Evolutionary conservation across 2,113 vertebrate genomes (phyloP), one percentile per base, ranked within the genome.

Genomic region (Corythornis madagascariensis): DNA sequence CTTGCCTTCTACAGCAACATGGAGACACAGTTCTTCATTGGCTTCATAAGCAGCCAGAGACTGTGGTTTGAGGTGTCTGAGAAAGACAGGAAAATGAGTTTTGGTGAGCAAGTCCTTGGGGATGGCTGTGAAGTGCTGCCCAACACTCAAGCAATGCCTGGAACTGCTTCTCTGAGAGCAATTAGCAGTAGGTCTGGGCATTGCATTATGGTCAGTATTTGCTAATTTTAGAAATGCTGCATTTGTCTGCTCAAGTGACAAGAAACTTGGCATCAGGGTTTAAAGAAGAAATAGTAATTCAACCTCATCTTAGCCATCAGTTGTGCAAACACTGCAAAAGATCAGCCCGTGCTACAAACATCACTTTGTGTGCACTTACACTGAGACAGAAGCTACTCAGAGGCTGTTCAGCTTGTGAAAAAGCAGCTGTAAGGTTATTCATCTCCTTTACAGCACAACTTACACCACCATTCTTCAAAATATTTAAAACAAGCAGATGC

Each of bases 1-100:
- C 96, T 98, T 99, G 81, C 99, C 99, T 93, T 98, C 98, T 33
- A 99, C 82, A 42, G 97, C 98, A 82, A 99, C 97, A 18, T 99
- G 99, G 20, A 99, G 98, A 33, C 98, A 97, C 65, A 99, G 96
- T 19, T 99, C 98, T 67, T 98, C 98, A 83, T 96, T 98, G 52
- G 98, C 96, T 96, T 99, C 98, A 47, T 98, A 99, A 14, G 98
- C 98, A 40, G 98, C 97, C 43, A 99, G 55, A 26, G 98, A 99
- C 16, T 97, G 96, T 13, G 99, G 99, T 88, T 96, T 97, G 28
- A 99, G 97, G 21, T 93, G 96, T 83, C 99, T 99, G 79, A 55
- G 69, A 2, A 63, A 77, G 38, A 79, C 50, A 81, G 84, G 25
- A 52, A 60, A 86, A 80, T 0, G 0, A 59, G 38, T 48, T 91